Base-by-base conservation (phyloP, 2,797 vertebrate species). In the Micromesistius poutassou region DNA sequence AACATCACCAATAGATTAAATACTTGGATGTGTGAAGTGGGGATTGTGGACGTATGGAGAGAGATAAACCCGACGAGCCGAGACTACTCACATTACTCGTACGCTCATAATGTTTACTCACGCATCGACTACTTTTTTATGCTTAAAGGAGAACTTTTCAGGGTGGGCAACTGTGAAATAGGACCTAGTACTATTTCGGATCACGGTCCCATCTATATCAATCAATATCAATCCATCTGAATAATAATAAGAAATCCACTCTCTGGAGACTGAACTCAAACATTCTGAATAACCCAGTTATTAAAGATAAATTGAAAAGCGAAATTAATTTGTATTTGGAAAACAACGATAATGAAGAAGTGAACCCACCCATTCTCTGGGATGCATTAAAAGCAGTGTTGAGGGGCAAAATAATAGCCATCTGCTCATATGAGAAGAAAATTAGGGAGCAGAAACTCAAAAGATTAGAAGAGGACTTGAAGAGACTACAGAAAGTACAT, bases 321-420 rank as follows among this genome's bases (percentile, higher is more conserved):
- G 71, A 82, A 74, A 83, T 83, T 33, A 16, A 73, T 22, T 5
- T 13, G 0, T 84, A 81, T 30, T 28, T 87, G 10, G 79, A 80
- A 19, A 2, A 25, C 9, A 79, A 80, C 8, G 72, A 81, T n/a
- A 82, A 71, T 42, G 77, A n/a, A 13, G 79, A 86, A 2, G 79
- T 84, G 10, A 19, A n/a, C 0, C 81, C 74, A 31, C 5, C 40
- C 2, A 72, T 77, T 1, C 30, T 83, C 1, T 84, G 80, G 79
- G 79, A 84, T 14, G 55, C 76, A 42, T 8, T 82, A 22, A 82
- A 85, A 19, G 81, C 68, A 0, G 77, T 84, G 4, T 30, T 84
- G 2, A 84, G 80, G 2, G 79, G 79, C 0, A 82, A 36, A 76
- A 83, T 83, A 35, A 85, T 79, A 72, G 50, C 74, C 4, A 76